A percentile compares a stretch with the other conserved stretches of the same genome.
Evolutionary conservation across 2,113 vertebrate genomes (phyloP).

Genomic region (Hydrochoerus hydrochaeris): DNA sequence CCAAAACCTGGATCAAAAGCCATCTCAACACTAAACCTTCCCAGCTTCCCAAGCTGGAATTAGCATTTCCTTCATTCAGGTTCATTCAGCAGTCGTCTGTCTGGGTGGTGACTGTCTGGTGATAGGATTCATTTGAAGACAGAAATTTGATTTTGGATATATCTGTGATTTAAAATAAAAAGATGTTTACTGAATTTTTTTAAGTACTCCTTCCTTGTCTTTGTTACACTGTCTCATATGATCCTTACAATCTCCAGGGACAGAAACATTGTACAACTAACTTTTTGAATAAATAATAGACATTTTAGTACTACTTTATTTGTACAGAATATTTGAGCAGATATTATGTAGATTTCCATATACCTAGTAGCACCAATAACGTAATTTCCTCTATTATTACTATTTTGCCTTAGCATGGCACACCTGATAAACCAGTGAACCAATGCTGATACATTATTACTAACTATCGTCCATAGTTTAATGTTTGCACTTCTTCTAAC

Average conservation of each 20-base stretch:
- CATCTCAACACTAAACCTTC: background rate
- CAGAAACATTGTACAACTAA: background rate
- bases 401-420: background rate
- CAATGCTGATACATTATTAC: background rate
- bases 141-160: background rate
- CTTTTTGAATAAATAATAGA: constrained; percentile 25
- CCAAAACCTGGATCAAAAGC: background rate
- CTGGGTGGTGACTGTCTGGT: background rate
- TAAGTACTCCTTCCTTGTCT: background rate
- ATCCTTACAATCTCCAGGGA: background rate
- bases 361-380: background rate
- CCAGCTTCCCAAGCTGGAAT: background rate
- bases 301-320: background rate
- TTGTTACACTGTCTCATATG: background rate
- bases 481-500: background rate
- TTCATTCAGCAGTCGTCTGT: background rate
- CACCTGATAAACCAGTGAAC: background rate
- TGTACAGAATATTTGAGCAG: background rate
- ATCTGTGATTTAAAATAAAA: background rate
- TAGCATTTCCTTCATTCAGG: background rate
- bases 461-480: background rate
- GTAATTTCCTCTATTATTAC: background rate
- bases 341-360: background rate
- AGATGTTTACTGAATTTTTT: background rate
- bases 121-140: background rate